Evolutionary conservation across 1,140 invertebrate genomes (phyloP), one percentile per base, ranked within the genome.

Genomic region (Hylaeus anthracinus): DNA sequence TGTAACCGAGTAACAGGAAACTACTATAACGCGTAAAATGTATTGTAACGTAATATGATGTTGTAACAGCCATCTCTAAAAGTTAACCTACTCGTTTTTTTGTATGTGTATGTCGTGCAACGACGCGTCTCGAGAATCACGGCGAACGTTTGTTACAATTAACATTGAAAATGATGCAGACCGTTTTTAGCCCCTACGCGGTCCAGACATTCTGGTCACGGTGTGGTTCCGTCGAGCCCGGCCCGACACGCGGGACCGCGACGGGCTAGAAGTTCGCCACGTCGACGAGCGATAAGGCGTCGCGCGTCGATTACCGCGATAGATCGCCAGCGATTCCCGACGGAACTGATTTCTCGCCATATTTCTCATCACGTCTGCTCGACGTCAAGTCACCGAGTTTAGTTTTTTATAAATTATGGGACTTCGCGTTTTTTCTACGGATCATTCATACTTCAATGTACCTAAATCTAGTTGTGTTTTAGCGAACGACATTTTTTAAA

Each of bases 1-100:
- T 91, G 88, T 89, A 87, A 92, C 91, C 90, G 90, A 91, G 88
- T 91, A 90, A 89, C 86, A 87, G 85, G 88, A 85, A 88, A 90
- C 86, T 88, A 90, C 88, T 89, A 81, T 89, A 91, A 91, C 81
- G 86, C 88, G 84, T 90, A 90, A 26, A 26, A 86, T 90, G 88
- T 90, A 91, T 89, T 88, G 86, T 91, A 91, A 88, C 89, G 88
- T 91, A 90, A 89, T 86, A 88, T 86, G 88, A 87, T 90, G 90
- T 91, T 89, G 85, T 90, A 91, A 90, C 5, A 81, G 70, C 82
- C 87, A 87, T 77, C 84, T 85, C 61, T 82, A 85, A 86, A 85
- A 88, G 84, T 88, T 89, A 88, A 88, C 82, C 81, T 82, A 87
- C 79, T 88, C 88, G 88, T 90, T 87, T 48, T 48, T 88, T 89